Evolutionary conservation across 1,140 invertebrate genomes (phyloP).

Genomic region (Apis cerana): DNA sequence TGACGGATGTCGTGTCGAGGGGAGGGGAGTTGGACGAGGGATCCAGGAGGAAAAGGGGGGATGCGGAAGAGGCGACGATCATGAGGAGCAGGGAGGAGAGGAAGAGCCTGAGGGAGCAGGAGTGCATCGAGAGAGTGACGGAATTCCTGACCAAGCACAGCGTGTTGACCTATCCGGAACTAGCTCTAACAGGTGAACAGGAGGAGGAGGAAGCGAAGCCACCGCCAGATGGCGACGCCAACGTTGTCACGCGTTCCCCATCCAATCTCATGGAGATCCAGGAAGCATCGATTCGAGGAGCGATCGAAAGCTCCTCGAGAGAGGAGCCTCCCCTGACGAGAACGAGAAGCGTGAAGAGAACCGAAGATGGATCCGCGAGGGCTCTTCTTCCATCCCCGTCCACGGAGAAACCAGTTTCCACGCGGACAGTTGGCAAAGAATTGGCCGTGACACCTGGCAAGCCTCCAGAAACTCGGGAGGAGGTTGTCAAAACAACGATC

Average conservation of each 20-base stretch:
- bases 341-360: not conserved
- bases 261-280: slow-evolving; percentile 15
- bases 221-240: not conserved
- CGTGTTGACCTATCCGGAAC: slow-evolving; percentile 13
- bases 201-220: not conserved
- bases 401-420: not conserved
- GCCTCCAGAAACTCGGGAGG: not conserved
- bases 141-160: slow-evolving; percentile 63
- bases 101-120: slow-evolving; percentile 61
- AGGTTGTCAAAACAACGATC: not conserved
- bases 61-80: not conserved
- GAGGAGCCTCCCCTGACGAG: not conserved
- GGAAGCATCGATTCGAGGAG: not conserved
- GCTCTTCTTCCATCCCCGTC: not conserved
- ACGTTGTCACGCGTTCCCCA: slow-evolving; percentile 29
- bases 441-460: not conserved
- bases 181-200: not conserved
- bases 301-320: no score
- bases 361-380: not conserved
- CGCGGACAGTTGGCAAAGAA: not conserved
- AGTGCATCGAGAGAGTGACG: slow-evolving; percentile 66
- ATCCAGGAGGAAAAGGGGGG: not conserved
- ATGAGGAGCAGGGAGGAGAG: slow-evolving; percentile 52
- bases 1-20: no score
- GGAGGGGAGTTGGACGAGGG: not conserved